Evolutionary conservation across 2,113 vertebrate genomes (phyloP), one percentile per base, ranked within the genome.

Genomic region (Equus quagga): DNA sequence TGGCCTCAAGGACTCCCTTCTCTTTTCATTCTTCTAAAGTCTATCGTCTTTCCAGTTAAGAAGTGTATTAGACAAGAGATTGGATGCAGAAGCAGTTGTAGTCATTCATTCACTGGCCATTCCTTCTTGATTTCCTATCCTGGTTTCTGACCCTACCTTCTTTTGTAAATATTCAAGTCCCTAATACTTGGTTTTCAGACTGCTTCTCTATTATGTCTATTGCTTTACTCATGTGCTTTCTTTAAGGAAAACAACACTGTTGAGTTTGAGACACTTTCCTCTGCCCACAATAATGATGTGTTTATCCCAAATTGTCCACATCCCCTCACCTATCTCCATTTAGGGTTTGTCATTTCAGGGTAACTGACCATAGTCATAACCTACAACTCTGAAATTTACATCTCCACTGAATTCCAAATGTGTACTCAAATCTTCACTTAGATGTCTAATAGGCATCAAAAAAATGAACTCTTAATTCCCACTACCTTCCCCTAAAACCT

Each of bases 381-480:
- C 58, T 49, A 65, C 3, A 65, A 95, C 33, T 94, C 54, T 81
- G 41, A 86, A 49, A 33, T 58, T 31, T 64, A 28, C 80, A 64
- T 70, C 28, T 84, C 21, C 31, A 64, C 0, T 76, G 31, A 84
- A 76, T 65, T 80, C 36, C 46, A 88, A 87, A 56, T 69, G 26
- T 54, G 18, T 89, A 83, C 23, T 90, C 69, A 87, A 44, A 70
- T 90, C 44, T 67, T 67, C 33, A 91, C 18, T 90, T 72, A 82
- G 33, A 36, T 70, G 7, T 72, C 36, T 64, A 95, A 70, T 4
- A 89, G 28, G 51, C 56, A 33, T 86, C 73, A 87, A 90, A 94
- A 93, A 70, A 33, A 54, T 14, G 15, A 93, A 76, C 24, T 46
- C 56, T 82, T 91, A 75, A 84, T 67, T 96, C 79, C 41, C 94